A percentile compares a stretch with the other conserved stretches of the same genome.
These are phyloP conservation scores for Psephotus haematonotus DNA, from an alignment of 2,113 vertebrate species.

Conservation along the genomic window DNA sequence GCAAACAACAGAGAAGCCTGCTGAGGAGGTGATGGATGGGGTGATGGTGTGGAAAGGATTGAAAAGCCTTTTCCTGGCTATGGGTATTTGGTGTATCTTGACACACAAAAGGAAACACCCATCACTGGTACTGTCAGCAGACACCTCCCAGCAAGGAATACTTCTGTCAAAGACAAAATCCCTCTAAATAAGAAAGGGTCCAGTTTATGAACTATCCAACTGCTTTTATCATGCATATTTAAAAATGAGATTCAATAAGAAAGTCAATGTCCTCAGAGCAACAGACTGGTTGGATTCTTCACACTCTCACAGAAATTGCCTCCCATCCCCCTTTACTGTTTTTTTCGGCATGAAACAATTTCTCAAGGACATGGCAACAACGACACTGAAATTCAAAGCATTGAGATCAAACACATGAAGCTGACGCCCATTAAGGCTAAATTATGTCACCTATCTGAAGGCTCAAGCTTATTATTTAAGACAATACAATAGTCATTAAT, in stretches of 20 bases:
- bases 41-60: neutral
- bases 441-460: conserved; percentile 44
- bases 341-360: neutral
- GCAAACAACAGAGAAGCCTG: conserved; percentile 3
- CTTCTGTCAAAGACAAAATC: neutral
- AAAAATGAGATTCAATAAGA: neutral
- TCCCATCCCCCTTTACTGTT: neutral
- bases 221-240: neutral
- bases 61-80: neutral
- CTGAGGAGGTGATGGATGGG: neutral
- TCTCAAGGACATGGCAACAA: conserved; percentile 50
- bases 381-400: conserved; percentile 17
- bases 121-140: neutral
- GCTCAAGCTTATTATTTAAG: conserved; percentile 47
- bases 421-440: neutral
- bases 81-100: neutral
- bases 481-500: conserved; percentile 56
- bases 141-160: neutral
- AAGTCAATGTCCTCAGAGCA: neutral
- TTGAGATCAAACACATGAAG: conserved; percentile 18
- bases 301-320: conserved; percentile 13
- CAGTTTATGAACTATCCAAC: neutral
- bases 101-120: conserved; percentile 7
- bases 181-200: neutral
- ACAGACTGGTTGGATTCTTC: neutral